Conservation (phyloP, 2,113 vertebrate genomes). For the Cygnus buccinator region DNA sequence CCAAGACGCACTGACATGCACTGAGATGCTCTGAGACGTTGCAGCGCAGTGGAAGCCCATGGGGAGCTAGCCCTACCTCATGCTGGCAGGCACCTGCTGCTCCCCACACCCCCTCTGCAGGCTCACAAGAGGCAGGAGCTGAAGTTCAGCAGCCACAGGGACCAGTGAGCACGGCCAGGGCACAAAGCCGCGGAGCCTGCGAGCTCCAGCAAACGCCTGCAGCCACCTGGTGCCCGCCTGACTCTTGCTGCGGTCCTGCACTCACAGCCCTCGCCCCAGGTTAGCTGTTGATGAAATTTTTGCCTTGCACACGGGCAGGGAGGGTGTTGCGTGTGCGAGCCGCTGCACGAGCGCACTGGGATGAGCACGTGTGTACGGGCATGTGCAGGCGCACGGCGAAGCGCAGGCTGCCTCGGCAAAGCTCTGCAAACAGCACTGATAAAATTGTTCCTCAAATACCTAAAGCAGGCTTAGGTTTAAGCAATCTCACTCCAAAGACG, state of each 20-base stretch:
- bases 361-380: background rate
- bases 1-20: too few relatives aligned
- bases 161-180: accelerated
- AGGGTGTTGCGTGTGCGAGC: accelerated
- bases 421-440: background rate
- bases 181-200: accelerated
- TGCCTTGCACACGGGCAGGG: background rate
- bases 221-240: background rate
- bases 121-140: background rate
- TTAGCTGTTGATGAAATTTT: accelerated
- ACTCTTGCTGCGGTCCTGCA: accelerated
- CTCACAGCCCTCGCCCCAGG: accelerated
- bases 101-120: background rate
- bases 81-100: accelerated
- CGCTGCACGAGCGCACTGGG: accelerated
- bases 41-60: background rate
- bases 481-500: background rate
- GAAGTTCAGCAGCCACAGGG: background rate
- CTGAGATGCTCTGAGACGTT: background rate
- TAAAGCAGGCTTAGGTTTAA: slow-evolving; percentile 54
- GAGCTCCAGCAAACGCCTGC: background rate
- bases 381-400: background rate
- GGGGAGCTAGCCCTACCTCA: background rate
- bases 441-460: slow-evolving; percentile 39
- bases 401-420: background rate